These are phyloP conservation scores for Craterocephalus amniculus DNA, from an alignment of 2,797 vertebrate genomes.

Conservation along the genomic window DNA sequence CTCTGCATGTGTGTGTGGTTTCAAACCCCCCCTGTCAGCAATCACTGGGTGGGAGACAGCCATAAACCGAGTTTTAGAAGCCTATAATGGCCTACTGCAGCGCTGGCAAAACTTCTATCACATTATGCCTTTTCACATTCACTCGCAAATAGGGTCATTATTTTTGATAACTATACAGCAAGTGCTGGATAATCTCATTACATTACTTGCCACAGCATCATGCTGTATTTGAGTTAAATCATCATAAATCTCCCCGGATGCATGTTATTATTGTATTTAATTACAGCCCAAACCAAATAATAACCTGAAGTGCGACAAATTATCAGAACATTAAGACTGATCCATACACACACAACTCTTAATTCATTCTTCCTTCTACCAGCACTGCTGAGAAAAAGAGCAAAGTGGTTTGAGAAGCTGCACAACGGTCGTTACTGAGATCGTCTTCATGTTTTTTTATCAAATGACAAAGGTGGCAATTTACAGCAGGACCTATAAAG, in stretches of 20 bases:
- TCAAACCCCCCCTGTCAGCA: constrained; percentile 73
- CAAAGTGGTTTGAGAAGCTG: constrained; percentile 11
- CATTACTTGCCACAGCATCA: constrained; percentile 60
- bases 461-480: constrained; percentile 46
- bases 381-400: constrained; percentile 6
- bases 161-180: constrained; percentile 74
- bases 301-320: constrained; percentile 50
- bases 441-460: constrained; percentile 49
- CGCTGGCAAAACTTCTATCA: constrained; percentile 72
- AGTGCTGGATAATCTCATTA: constrained; percentile 71
- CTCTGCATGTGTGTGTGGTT: constrained; percentile 49
- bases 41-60: constrained; percentile 70
- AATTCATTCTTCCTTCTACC: constrained; percentile 18
- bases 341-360: constrained; percentile 23
- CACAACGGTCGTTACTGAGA: constrained; percentile 6
- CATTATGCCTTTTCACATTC: constrained; percentile 69
- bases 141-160: constrained; percentile 77
- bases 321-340: constrained; percentile 51
- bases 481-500: constrained; percentile 60
- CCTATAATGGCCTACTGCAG: constrained; percentile 73
- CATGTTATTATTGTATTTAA: constrained; percentile 61
- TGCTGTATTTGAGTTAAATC: constrained; percentile 56
- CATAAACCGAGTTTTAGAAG: constrained; percentile 70
- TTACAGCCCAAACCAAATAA: constrained; percentile 65
- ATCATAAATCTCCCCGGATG: constrained; percentile 46